Evolutionary conservation across 2,113 vertebrate species (phyloP).

Genomic region (Edolisoma coerulescens): DNA sequence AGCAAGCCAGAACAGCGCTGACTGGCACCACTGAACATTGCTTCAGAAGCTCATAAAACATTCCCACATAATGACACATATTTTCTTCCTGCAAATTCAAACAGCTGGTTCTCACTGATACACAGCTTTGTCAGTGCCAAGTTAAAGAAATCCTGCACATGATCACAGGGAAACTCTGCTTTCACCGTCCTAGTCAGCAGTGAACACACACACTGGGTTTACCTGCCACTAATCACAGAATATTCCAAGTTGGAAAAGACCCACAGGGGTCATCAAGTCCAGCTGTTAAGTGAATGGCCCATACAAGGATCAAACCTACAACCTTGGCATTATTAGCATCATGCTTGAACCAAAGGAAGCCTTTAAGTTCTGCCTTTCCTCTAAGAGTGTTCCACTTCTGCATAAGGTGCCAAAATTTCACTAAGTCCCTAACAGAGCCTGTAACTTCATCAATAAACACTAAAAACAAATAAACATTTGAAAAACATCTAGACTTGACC

Average conservation of each 20-base stretch:
- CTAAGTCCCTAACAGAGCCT: not conserved
- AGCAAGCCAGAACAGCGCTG: not conserved
- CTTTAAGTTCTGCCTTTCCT: not conserved
- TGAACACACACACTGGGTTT: fast-evolving
- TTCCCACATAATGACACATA: not conserved
- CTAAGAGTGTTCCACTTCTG: not conserved
- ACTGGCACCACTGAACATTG: not conserved
- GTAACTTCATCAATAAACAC: not conserved
- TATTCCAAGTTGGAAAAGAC: fast-evolving
- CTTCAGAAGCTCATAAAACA: not conserved
- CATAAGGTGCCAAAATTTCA: not conserved
- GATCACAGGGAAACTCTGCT: not conserved
- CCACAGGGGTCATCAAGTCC: not conserved
- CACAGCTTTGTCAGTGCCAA: not conserved
- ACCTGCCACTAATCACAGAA: not conserved
- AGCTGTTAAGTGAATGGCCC: not conserved
- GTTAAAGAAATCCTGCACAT: not conserved
- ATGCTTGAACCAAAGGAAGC: not conserved
- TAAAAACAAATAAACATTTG: not conserved
- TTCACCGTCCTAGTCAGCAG: not conserved
- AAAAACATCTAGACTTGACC: not conserved
- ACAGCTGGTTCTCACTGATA: not conserved
- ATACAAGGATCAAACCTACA: too few relatives aligned
- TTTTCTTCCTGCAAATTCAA: not conserved
- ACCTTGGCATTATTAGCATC: too few relatives aligned